Evolutionary conservation across 2,113 vertebrate genomes (phyloP).

Genomic region (Isurus oxyrinchus): DNA sequence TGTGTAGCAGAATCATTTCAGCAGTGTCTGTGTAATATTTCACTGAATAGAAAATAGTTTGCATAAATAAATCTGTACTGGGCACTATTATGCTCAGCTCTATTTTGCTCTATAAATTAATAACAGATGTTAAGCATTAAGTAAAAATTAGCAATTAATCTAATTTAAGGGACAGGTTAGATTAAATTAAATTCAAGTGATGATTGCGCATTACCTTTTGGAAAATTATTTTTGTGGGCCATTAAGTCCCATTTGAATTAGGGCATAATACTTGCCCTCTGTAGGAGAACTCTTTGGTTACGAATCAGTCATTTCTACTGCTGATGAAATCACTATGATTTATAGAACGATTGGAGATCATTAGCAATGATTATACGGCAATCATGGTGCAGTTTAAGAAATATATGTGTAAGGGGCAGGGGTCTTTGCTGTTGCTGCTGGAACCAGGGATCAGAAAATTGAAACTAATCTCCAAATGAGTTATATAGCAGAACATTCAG

Average conservation of each 20-base stretch:
- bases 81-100: neutral
- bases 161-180: conserved; percentile 13
- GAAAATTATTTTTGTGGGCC: neutral
- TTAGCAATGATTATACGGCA: neutral
- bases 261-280: neutral
- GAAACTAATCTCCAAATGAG: neutral
- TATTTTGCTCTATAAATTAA: conserved; percentile 8
- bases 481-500: neutral
- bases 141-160: conserved; percentile 6
- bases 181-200: neutral
- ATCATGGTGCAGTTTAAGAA: neutral
- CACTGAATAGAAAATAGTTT: conserved; percentile 13
- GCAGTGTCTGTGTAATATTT: neutral
- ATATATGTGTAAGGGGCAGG: neutral
- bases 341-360: neutral
- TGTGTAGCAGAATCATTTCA: neutral
- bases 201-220: neutral
- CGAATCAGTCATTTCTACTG: neutral
- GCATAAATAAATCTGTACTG: neutral
- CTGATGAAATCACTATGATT: conserved; percentile 13
- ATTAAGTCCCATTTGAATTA: neutral
- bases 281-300: neutral
- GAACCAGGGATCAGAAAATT: neutral
- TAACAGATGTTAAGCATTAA: conserved; percentile 23
- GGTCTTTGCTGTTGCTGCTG: neutral